Base-by-base conservation (phyloP, 2,888 invertebrate species). In the Margaritifera margaritifera region DNA sequence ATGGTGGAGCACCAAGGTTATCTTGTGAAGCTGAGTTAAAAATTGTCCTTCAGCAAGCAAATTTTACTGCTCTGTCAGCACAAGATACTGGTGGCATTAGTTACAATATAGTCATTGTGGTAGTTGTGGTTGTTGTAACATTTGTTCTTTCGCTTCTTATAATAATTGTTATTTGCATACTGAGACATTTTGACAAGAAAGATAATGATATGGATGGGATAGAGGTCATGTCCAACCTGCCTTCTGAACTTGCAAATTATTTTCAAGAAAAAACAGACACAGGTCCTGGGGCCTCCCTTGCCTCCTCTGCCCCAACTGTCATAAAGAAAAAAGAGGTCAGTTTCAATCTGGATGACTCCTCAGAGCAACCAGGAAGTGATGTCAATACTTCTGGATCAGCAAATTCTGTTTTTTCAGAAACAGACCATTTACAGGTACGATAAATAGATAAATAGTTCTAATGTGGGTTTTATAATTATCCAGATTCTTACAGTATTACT, bases 251-350 rank as follows among this genome's bases (percentile, higher is more conserved):
- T 50, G 71, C 75, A 24, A 66, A 71, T 15, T 64, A 62, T 25
- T 68, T 79, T 20, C 72, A 69, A 15, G 59, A 65, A 1, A 66
- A 75, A 22, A 68, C 73, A 6, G 50, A 70, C 52, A 66, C 71
- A 4, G 54, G 22, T 8, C 66, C 71, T 24, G 66, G 42, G 6
- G 69, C 73, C 42, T 53, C 67, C 4, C n/a, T 52, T n/a, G 51
- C 22, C 20, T 68, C 62, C 51, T 68, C 62, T 25, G 71, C 73
- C 19, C 66, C 55, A 24, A 69, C 64, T 22, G 66, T 68, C 42
- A 73, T 68, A 64, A 79, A 76, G 66, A 76, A 74, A 62, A 81
- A 81, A 62, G 80, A 77, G 64, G 81, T 79, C 57, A 78, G 78
- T 24, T 79, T 81, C 68, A 74, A 77, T 4, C 58, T 76, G 18